Base-by-base conservation (phyloP, 2,888 invertebrate genomes). In the Lithophane leautieri region DNA sequence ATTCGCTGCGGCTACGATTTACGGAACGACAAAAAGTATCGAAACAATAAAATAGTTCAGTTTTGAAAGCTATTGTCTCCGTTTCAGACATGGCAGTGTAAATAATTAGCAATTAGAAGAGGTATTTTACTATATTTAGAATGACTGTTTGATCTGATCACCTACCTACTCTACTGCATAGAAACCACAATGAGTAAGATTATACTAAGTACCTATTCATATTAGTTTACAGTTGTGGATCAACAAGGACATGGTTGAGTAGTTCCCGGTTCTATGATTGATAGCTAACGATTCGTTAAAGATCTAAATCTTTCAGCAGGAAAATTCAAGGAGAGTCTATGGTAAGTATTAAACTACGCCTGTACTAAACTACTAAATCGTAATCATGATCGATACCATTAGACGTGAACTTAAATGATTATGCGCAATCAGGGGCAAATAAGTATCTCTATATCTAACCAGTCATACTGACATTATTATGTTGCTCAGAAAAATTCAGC, bases 211-310 rank as follows among this genome's bases (percentile, higher is more conserved):
- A 50, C 40, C 22, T n/a, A n/a, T 7, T 44, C 7, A 22, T 78
- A 78, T 67, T 73, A 81, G 52, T 81, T 81, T 81, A 44, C 66
- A 73, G 74, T 34, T 28, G 28, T 44, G 16, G 19, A n/a, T 54
- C n/a, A 22, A 42, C 61, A 67, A 67, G 19, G 66, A 76, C 61
- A 28, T 34, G 12, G 34, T 28, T 52, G 40, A 47, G 11, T 60
- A 25, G 42, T 44, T 16, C 25, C 42, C 22, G 22, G 40, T 54
- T 28, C 19, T 28, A 40, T 8, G 22, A 28, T 71, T 40, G 14
- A 9, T 70, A 69, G 25, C 2, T 68, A 68, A 69, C 9, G 28
- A 19, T 66, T 70, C 62, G 12, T 12, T 44, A 47, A 12, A 14
- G 25, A 44, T 6, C 2, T 4, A 50, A 70, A 52, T 42, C 28